Conservation (phyloP, 2,113 vertebrate genomes). For the Leucoraja erinaceus region DNA sequence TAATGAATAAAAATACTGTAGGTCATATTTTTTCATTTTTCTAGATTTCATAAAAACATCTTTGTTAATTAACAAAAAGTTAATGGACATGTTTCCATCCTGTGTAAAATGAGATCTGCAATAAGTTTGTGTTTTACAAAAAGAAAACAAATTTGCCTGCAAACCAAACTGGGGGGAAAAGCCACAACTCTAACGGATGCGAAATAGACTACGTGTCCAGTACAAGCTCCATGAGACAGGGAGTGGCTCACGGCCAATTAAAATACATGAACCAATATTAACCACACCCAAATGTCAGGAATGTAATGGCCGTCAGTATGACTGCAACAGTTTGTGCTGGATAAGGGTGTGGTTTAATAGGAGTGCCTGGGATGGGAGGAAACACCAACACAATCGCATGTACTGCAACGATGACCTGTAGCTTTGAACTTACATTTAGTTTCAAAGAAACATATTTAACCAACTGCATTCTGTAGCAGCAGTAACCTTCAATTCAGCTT, state of each 20-base stretch:
- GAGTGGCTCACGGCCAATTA: constrained; percentile 35
- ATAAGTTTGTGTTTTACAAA: not conserved
- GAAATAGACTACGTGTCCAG: constrained; percentile 1
- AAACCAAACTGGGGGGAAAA: not conserved
- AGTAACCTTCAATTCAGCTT: not conserved
- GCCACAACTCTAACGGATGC: constrained; percentile 16
- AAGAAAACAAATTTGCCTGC: not conserved
- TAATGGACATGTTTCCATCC: not conserved
- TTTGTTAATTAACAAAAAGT: not conserved
- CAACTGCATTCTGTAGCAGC: not conserved
- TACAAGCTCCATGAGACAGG: constrained; percentile 21
- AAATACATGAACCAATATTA: constrained; percentile 31
- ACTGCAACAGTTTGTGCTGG: constrained; percentile 18
- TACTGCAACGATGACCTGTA: constrained; percentile 12
- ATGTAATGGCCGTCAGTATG: constrained; percentile 6
- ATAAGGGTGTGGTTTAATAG: constrained; percentile 34
- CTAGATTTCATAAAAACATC: not conserved
- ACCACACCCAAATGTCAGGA: constrained; percentile 29
- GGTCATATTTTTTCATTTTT: not conserved
- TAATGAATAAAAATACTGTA: not conserved
- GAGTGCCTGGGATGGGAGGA: not conserved
- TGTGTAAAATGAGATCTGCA: not conserved
- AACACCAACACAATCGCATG: not conserved
- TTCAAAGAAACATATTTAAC: not conserved
- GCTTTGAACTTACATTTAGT: not conserved